These are phyloP conservation scores for Cygnus olor DNA, from an alignment of 2,797 vertebrate genomes.

Conservation along the genomic window DNA sequence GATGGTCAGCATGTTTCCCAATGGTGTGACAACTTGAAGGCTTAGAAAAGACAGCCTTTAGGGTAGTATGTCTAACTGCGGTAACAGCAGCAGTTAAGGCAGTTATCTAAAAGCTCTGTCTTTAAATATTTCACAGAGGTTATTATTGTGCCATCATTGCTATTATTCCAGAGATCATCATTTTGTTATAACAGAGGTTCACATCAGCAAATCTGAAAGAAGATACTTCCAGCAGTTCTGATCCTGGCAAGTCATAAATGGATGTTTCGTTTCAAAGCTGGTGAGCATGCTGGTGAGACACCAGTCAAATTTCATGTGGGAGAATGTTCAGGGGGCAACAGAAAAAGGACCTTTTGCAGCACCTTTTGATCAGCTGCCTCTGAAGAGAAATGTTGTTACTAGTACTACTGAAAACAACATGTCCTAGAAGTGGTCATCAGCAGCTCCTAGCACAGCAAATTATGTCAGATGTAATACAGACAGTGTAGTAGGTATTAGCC, in stretches of 20 bases:
- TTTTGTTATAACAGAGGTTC: not conserved
- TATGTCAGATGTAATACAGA: not conserved
- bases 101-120: not conserved
- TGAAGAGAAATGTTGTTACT: not conserved
- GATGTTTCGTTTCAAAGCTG: not conserved
- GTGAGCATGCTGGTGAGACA: not conserved
- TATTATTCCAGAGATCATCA: not conserved
- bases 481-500: not conserved
- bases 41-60: not conserved
- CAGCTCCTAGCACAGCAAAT: not conserved
- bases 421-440: not conserved
- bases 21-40: not conserved
- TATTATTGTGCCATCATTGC: not conserved
- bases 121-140: not conserved
- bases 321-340: not conserved
- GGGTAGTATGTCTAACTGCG: not conserved
- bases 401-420: not conserved
- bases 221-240: not conserved
- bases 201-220: not conserved
- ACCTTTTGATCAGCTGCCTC: not conserved
- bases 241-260: not conserved
- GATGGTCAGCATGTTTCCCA: not conserved
- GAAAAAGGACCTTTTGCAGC: not conserved
- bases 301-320: not conserved
- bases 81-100: not conserved